Percentiles rank a stretch among this genome's conserved stretches.
Conservation (phyloP, 2,797 vertebrate species). For the Astyanax mexicanus region DNA sequence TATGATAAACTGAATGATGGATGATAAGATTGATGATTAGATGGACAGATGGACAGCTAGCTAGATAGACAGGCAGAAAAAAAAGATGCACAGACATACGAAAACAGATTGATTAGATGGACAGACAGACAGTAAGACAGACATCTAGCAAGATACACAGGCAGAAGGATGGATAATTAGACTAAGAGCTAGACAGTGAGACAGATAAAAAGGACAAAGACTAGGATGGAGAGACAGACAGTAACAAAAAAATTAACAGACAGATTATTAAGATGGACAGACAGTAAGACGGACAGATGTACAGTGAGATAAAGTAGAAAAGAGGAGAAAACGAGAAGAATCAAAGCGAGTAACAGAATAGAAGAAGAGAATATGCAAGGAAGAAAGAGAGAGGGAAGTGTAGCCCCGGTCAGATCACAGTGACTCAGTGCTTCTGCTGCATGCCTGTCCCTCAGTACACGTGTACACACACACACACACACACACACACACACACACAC, state of each 20-base stretch:
- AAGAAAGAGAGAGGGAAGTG: slow-evolving; percentile 64
- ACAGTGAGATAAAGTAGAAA: too few species aligned
- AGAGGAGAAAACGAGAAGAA: too few species aligned
- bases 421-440: slow-evolving; percentile 50
- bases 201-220: background rate
- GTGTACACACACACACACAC: slow-evolving; percentile 4
- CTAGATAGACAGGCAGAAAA: too few species aligned
- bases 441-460: background rate
- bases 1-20: too few species aligned
- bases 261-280: background rate
- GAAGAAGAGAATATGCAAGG: background rate
- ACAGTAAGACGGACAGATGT: background rate
- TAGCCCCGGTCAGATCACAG: slow-evolving; percentile 67
- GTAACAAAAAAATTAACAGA: background rate
- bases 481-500: background rate
- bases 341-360: background rate
- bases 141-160: background rate
- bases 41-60: too few species aligned
- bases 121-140: too few species aligned
- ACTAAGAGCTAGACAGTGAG: background rate
- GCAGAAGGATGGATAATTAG: too few species aligned
- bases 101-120: too few species aligned
- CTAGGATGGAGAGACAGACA: background rate
- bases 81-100: too few species aligned
- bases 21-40: too few species aligned